Percentiles rank a stretch among this genome's conserved stretches.
These are phyloP conservation scores for Phymorhynchus buccinoides DNA, from an alignment of 1,140 invertebrate species.

Conservation along the genomic window DNA sequence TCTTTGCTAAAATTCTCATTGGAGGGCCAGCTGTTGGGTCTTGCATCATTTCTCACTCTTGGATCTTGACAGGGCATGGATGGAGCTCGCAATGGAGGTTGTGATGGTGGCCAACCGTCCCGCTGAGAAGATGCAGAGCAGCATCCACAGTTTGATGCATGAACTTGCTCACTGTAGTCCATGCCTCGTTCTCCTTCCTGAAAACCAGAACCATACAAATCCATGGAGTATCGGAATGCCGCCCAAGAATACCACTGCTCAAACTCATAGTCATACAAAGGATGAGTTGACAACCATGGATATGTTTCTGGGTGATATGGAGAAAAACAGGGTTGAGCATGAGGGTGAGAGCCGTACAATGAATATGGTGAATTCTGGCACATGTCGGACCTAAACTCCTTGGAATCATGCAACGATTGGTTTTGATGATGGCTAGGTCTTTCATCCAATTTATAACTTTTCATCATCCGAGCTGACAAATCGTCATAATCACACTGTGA, in stretches of 20 bases:
- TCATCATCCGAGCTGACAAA: neutral
- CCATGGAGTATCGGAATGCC: constrained; percentile 20
- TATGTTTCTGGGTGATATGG: neutral
- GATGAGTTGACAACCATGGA: neutral
- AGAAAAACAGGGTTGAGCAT: neutral
- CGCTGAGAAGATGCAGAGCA: neutral
- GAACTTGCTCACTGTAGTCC: neutral
- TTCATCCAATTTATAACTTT: neutral
- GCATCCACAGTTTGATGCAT: neutral
- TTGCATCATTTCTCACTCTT: neutral
- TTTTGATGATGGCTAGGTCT: neutral
- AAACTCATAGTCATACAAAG: constrained; percentile 7
- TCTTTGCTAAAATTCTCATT: neutral
- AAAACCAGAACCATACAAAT: constrained; percentile 30
- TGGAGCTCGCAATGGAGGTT: neutral
- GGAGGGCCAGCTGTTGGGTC: neutral
- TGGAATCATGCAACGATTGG: neutral
- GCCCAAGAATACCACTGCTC: constrained; percentile 12
- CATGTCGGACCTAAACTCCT: neutral
- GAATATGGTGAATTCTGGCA: neutral
- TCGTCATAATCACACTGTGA: constrained; percentile 22
- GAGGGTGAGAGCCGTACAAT: neutral
- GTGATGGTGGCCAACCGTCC: neutral
- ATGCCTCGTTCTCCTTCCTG: neutral
- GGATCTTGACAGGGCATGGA: neutral